These are phyloP conservation scores for Solea solea DNA, from an alignment of 2,113 vertebrate genomes.

Conservation along the genomic window DNA sequence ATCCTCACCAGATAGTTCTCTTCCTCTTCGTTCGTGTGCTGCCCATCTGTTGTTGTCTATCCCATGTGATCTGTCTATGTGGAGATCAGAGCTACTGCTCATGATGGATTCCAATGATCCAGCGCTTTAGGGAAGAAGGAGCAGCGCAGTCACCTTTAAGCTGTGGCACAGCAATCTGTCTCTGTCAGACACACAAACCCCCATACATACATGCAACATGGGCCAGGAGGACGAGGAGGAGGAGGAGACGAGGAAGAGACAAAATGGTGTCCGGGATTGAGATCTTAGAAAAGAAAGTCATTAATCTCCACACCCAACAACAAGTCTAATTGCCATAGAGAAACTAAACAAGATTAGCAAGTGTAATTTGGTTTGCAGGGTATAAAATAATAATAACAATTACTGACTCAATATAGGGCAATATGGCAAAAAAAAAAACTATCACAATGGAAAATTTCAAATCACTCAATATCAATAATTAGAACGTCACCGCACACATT, in stretches of 20 bases:
- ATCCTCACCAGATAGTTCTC: background rate
- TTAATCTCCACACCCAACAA: background rate
- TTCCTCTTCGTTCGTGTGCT: slow-evolving; percentile 4
- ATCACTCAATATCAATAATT: too few species aligned
- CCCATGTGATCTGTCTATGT: slow-evolving; percentile 48
- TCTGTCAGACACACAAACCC: slow-evolving; percentile 68
- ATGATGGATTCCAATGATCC: slow-evolving; percentile 76
- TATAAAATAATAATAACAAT: too few species aligned
- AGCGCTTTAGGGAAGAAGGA: slow-evolving; percentile 65
- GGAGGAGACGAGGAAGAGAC: slow-evolving; percentile 38
- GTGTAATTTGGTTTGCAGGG: too few species aligned
- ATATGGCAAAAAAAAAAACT: too few species aligned
- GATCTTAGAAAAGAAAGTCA: background rate
- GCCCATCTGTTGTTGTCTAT: slow-evolving; percentile 38
- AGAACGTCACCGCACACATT: background rate
- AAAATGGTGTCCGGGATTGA: slow-evolving; percentile 17
- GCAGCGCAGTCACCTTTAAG: slow-evolving; percentile 79
- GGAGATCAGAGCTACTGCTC: slow-evolving; percentile 39
- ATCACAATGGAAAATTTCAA: too few species aligned
- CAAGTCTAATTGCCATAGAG: too few species aligned
- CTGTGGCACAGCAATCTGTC: slow-evolving; percentile 67
- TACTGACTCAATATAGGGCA: too few species aligned
- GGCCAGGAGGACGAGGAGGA: slow-evolving; percentile 60
- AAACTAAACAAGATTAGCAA: too few species aligned
- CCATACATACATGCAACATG: slow-evolving; percentile 66